Base-by-base conservation (phyloP, 2,113 vertebrate genomes). In the Guaruba guarouba region DNA sequence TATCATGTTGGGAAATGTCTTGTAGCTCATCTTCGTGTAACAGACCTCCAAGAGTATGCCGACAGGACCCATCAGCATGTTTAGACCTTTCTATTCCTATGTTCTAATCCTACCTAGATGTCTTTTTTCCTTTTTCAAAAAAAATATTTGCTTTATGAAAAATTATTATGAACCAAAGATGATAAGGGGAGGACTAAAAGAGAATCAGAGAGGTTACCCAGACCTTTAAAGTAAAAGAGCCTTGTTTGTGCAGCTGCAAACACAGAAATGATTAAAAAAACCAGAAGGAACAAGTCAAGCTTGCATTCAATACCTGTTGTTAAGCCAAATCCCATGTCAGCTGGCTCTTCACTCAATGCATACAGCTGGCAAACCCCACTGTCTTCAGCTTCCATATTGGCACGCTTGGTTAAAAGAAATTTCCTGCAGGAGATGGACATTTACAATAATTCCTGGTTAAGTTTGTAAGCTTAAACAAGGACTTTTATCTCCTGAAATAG, bases 321-420 rank as follows among this genome's bases (percentile, higher is more conserved):
- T 90, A 97, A 95, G 71, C 98, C 99, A 95, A 99, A 99, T 33
- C 99, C 99, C 14, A 97, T 92, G 90, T 97, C 98, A 64, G 96
- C 98, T 0, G 97, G 81, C 28, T 99, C 99, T 88, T 99, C 99
- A 48, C 82, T 98, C 96, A 99, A 67, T 66, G 97, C 83, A 92
- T 99, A 98, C 28, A 99, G 97, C 92, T 99, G 99, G 97, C 99
- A 99, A 82, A 98, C 98, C 17, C 97, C 98, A 46, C 98, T 98
- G 71, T 98, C 98, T 82, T 98, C 98, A 74, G 98, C 97, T 48
- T 97, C 98, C 91, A 98, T 98, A 85, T 98, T 98, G 93, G 98
- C 97, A 57, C 97, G 98, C 88, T 99, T 99, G 39, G 98, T 99
- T 97, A 99, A 98, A 92, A 99, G 98, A 96, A 98, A 99, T 97